phyloP scores from a whole-genome alignment of 2,797 vertebrate species.

The Sebastes itinus region DNA sequence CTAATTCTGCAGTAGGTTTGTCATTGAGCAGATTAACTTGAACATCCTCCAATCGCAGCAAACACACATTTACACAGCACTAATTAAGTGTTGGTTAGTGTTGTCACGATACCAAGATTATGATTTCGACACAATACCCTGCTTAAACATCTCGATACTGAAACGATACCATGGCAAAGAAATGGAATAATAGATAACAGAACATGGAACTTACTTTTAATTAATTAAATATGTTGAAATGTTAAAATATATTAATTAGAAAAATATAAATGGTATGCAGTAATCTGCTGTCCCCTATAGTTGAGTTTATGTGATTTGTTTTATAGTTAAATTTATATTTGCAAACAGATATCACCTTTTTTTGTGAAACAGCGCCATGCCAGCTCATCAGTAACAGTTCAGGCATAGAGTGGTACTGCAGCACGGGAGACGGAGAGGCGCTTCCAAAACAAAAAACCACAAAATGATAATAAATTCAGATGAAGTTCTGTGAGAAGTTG shows the following conservation, averaged over 20 bases:
- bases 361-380: rapidly evolving
- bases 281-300: neutral
- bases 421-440: too few relatives aligned
- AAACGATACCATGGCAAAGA: too few relatives aligned
- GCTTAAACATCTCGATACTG: too few relatives aligned
- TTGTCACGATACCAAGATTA: neutral
- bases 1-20: neutral
- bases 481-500: too few relatives aligned
- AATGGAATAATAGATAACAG: too few relatives aligned
- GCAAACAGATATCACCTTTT: neutral
- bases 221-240: neutral
- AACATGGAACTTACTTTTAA: neutral
- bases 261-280: too few relatives aligned
- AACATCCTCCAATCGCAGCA: neutral
- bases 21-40: neutral
- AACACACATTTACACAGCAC: neutral
- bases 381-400: neutral
- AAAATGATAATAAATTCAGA: too few relatives aligned
- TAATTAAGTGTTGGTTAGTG: neutral
- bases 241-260: neutral
- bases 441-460: too few relatives aligned
- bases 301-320: neutral
- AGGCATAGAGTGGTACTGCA: neutral
- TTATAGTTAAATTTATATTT: neutral
- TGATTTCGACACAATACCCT: neutral